Base-by-base conservation (phyloP, 2,888 invertebrate species). In the Pammene fasciana region DNA sequence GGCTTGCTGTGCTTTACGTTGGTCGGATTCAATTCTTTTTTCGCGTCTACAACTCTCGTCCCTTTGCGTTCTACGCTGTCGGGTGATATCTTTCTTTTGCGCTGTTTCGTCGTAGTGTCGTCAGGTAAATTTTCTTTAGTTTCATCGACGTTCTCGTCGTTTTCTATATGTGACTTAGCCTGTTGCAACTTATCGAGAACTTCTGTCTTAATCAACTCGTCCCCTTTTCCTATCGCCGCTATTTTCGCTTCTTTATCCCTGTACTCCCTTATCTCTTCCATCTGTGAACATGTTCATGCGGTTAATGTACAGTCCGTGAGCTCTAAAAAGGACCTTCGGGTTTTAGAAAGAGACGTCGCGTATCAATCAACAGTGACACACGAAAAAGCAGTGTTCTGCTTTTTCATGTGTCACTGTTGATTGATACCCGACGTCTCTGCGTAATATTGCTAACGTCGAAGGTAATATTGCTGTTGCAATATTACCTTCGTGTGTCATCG, bases 171-270 rank as follows among this genome's bases (percentile, higher is more conserved):
- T 16, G 73, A 68, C 66, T 86, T 82, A 3, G 83, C 82, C 72
- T 81, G 77, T 72, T 86, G 82, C 13, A 88, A 70, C 74, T 86
- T 85, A 1, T 72, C 41, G 5, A 90, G 80, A 9, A 88, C 87
- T 72, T 88, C 88, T 0, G 74, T 70, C 73, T 86, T 82, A 46
- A 89, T 86, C 45, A 88, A 71, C 55, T 87, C 86, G 73, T 87
- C 82, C 16, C 84, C 87, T 71, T 83, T 80, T 14, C 85, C 79
- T 43, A 89, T 75, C 0, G 86, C 89, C 1, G 81, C 76, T 65
- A 89, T 82, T 78, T 86, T 88, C 3, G 87, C 88, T 76, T 88
- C 86, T 67, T 86, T 87, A 13, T 86, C 83, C 75, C 84, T 86
- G 71, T 78, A 84, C 62, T 84, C 85, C 68, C 82, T 85, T 13